Base-by-base conservation (phyloP, 2,888 invertebrate genomes). In the Cacoxenus indagator region DNA sequence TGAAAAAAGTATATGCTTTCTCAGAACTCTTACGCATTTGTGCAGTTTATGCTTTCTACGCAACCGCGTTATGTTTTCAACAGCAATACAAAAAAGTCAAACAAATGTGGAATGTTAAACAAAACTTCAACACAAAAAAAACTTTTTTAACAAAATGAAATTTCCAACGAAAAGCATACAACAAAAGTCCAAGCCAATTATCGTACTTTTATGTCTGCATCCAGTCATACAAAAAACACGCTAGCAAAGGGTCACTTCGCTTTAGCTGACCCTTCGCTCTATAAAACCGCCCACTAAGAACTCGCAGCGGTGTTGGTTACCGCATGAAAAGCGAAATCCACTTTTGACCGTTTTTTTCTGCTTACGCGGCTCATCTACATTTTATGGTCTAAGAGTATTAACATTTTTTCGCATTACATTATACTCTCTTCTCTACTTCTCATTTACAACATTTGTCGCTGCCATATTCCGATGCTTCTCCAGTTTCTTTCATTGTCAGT, bases 291-390 rank as follows among this genome's bases (percentile, higher is more conserved):
- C 22, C 4, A 14, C 1, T 62, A 26, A 26, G 31, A n/a, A n/a
- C n/a, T n/a, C n/a, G n/a, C n/a, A n/a, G n/a, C n/a, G n/a, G n/a
- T n/a, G n/a, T n/a, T n/a, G n/a, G n/a, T n/a, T n/a, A 19, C 22
- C 17, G 14, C 14, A 22, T 27, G 29, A 26, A 26, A 5, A 26
- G 14, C 46, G 51, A 51, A 51, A 51, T 51, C 51, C 3, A 51
- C 51, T 51, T 37, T 51, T 22, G 1, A 51, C 1, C 51, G 22
- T 29, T 81, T 77, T 77, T 76, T 81, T 76, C 72, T 83, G 83
- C 85, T 84, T 79, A 84, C 82, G 83, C 78, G 81, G 78, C 84
- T 85, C 83, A 85, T 85, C 84, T 84, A 81, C 84, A 85, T 83
- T 85, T 84, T 84, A 84, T 84, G 82, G 77, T 76, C 77, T 75